A percentile compares a stretch with the other conserved stretches of the same genome.
Evolutionary conservation across 2,888 invertebrate species (phyloP).

Genomic region (Heteromyza rotundicornis): DNA sequence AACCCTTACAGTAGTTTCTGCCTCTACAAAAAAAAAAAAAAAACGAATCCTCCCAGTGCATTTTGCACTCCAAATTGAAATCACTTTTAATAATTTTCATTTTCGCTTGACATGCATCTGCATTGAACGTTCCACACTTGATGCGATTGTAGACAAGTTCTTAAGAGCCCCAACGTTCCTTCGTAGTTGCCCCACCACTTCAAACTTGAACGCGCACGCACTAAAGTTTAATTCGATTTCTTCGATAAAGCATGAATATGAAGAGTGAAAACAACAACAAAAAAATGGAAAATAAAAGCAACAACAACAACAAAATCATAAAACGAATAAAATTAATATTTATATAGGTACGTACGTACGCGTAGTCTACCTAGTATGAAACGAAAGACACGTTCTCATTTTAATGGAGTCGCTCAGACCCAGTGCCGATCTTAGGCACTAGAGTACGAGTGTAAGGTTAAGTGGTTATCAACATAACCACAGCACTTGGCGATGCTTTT

Average conservation of each 20-base stretch:
- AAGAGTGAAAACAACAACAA: constrained; percentile 1
- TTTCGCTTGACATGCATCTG: constrained; percentile 6
- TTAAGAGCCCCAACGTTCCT: background rate
- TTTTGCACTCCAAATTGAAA: background rate
- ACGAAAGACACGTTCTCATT: constrained; percentile 15
- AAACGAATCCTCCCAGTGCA: background rate
- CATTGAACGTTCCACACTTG: background rate
- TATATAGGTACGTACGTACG: constrained; percentile 6
- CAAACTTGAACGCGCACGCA: constrained; percentile 25
- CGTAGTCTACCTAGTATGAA: background rate
- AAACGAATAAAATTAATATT: constrained; percentile 20
- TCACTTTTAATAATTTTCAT: constrained; percentile 17
- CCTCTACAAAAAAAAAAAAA: background rate
- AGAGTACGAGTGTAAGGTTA: constrained; percentile 27
- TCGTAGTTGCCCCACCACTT: background rate
- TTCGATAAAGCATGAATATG: constrained; percentile 13
- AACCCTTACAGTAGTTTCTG: too few relatives aligned
- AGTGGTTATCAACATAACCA: constrained; percentile 27
- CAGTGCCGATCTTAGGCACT: background rate
- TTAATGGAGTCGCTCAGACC: constrained; percentile 13
- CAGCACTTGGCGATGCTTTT: background rate
- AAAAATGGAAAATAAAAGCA: constrained; percentile 5
- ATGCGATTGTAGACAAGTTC: background rate
- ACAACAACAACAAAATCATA: background rate
- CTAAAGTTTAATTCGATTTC: constrained; percentile 31